Conservation (phyloP, 2,888 invertebrate species). For the Eupeodes latifasciatus region DNA sequence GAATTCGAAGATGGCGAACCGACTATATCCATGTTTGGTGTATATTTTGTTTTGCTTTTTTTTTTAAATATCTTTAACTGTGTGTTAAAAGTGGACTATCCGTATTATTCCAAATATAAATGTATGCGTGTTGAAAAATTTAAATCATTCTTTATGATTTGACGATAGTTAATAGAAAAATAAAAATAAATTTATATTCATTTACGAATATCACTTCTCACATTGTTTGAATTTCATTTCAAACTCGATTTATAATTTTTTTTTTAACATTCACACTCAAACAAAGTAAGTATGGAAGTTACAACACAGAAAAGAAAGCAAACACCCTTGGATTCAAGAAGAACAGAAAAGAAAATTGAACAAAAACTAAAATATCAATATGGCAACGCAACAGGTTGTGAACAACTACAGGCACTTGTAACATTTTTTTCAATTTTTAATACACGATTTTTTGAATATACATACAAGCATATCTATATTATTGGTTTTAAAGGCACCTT, state of each 20-base stretch:
- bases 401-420: conserved; percentile 67
- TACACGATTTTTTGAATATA: conserved; percentile 18
- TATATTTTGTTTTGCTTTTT: conserved; percentile 12
- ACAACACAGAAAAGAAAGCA: conserved; percentile 35
- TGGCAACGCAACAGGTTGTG: conserved; percentile 75
- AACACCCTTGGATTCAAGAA: conserved; percentile 59
- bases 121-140: background rate
- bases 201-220: conserved; percentile 36
- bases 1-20: conserved; percentile 81
- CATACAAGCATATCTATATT: background rate
- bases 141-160: conserved; percentile 8
- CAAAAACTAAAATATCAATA: conserved; percentile 62
- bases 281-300: conserved; percentile 25
- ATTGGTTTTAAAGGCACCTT: conserved; percentile 57
- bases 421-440: conserved; percentile 39
- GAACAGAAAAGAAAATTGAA: conserved; percentile 27
- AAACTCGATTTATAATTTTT: conserved; percentile 8
- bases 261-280: conserved; percentile 32
- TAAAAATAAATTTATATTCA: conserved; percentile 9
- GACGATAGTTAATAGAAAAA: conserved; percentile 34
- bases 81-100: conserved; percentile 28
- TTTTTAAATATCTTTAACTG: conserved; percentile 6
- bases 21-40: conserved; percentile 82
- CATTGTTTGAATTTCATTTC: conserved; percentile 37
- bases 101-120: conserved; percentile 18